phyloP scores from a whole-genome alignment of 2,888 invertebrate species.

The Himalopsyche tibetana region DNA sequence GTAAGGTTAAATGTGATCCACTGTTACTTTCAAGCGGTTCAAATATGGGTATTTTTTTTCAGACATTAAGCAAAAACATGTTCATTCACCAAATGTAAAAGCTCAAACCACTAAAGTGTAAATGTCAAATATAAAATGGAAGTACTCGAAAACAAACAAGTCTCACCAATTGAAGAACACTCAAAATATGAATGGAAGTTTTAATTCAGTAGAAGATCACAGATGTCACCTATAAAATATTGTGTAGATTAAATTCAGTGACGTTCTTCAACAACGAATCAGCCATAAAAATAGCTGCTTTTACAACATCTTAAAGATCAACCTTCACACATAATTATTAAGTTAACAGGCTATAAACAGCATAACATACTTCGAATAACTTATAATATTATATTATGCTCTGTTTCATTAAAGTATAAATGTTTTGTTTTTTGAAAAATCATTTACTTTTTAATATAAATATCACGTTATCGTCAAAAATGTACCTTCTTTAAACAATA shows the following conservation, averaged over 20 bases:
- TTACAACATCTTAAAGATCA: no score
- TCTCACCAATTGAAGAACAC: not conserved
- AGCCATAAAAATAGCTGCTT: no score
- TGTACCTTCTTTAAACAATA: no score
- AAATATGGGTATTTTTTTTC: not conserved
- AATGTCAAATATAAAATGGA: not conserved
- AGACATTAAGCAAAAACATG: not conserved
- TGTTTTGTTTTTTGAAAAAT: no score
- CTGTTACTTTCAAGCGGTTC: not conserved
- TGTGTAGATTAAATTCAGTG: constrained; percentile 45
- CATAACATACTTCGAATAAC: no score
- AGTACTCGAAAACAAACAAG: constrained; percentile 26
- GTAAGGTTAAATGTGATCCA: not conserved
- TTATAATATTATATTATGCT: no score
- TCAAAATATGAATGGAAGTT: constrained; percentile 47
- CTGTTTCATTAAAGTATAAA: no score
- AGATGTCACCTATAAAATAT: constrained; percentile 61
- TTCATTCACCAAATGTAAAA: not conserved
- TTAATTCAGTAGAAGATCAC: constrained; percentile 53
- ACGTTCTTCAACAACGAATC: not conserved
- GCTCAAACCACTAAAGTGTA: not conserved
- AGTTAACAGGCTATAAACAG: no score
- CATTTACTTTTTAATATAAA: no score
- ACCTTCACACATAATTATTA: no score
- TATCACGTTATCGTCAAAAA: no score